Conservation (phyloP, 2,888 invertebrate species). For the Deroplatys truncata region DNA sequence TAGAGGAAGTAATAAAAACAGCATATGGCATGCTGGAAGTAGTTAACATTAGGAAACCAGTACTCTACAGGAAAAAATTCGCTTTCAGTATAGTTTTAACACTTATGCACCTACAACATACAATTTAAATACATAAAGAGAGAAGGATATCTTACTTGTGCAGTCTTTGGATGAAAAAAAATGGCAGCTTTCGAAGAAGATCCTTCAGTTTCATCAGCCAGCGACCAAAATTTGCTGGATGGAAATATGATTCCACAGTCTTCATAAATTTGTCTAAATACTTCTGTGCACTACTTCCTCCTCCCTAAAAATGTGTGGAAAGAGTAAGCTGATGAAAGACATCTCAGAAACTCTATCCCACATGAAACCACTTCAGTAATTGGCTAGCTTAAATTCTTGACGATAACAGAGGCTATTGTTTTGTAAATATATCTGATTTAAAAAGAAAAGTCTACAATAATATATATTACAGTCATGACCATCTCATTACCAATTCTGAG, state of each 20-base stretch:
- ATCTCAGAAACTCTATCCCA: too few species aligned
- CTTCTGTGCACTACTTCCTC: slow-evolving; percentile 61
- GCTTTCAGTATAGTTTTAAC: not conserved
- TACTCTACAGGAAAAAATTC: not conserved
- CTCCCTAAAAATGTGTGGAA: slow-evolving; percentile 49
- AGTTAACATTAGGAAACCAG: not conserved
- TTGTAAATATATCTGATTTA: too few species aligned
- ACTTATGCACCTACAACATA: not conserved
- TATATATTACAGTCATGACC: too few species aligned
- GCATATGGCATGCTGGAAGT: not conserved
- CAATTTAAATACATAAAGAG: not conserved
- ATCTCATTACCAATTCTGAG: too few species aligned
- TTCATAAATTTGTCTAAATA: slow-evolving; percentile 77
- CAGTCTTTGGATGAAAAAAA: slow-evolving; percentile 59
- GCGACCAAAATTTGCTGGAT: slow-evolving; percentile 81
- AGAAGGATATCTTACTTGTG: slow-evolving; percentile 41
- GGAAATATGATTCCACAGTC: slow-evolving; percentile 79
- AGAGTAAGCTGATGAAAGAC: not conserved
- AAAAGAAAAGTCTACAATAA: too few species aligned
- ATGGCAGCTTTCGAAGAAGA: slow-evolving; percentile 63
- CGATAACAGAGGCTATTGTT: too few species aligned
- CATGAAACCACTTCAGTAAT: too few species aligned
- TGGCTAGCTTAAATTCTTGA: too few species aligned
- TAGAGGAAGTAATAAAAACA: too few species aligned
- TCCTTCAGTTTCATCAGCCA: slow-evolving; percentile 70